These are phyloP conservation scores for Agrochola lota DNA, from an alignment of 2,888 invertebrate species.

Conservation along the genomic window DNA sequence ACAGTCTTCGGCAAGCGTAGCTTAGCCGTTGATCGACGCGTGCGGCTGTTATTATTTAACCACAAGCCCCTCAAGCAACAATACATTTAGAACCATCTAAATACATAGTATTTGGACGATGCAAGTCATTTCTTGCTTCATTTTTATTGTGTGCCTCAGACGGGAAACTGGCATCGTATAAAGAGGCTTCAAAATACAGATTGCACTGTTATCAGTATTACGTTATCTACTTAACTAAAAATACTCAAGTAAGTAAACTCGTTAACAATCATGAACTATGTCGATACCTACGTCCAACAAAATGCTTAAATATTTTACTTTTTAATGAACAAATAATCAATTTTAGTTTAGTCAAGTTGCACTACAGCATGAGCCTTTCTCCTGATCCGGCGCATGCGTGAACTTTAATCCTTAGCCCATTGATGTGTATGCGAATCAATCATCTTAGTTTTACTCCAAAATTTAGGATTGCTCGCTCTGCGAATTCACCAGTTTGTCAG, in stretches of 20 bases:
- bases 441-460: neutral
- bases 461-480: conserved; percentile 5
- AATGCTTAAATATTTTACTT: neutral
- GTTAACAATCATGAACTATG: neutral
- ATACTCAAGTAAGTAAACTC: neutral
- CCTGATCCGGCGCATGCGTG: neutral
- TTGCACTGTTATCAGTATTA: neutral
- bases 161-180: neutral
- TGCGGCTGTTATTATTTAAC: too few relatives aligned
- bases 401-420: neutral
- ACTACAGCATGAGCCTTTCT: neutral
- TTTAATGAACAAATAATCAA: neutral
- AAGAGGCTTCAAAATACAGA: neutral
- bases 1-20: too few relatives aligned
- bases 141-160: too few relatives aligned
- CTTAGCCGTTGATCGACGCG: too few relatives aligned
- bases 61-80: neutral
- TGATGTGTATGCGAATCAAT: neutral
- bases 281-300: neutral
- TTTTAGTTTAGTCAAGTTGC: neutral
- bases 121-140: too few relatives aligned
- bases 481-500: neutral
- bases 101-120: too few relatives aligned
- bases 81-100: too few relatives aligned
- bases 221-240: neutral